These are phyloP conservation scores for Chrysolina haemoptera DNA, from an alignment of 2,888 invertebrate genomes.

Conservation along the genomic window DNA sequence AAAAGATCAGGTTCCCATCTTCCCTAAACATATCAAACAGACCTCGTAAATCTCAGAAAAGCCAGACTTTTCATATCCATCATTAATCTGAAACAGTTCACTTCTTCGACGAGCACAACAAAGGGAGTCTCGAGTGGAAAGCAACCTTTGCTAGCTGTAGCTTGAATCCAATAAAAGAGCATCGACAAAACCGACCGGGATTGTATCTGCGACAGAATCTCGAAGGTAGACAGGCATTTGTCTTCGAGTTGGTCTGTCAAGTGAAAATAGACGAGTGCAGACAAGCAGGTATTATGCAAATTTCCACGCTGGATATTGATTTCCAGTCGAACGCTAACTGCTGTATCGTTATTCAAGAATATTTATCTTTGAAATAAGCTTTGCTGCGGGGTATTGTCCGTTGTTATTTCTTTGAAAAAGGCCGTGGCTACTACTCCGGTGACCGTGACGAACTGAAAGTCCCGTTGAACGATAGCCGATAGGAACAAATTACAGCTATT, in stretches of 20 bases:
- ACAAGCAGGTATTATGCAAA: slow-evolving; percentile 19
- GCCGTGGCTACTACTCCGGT: background rate
- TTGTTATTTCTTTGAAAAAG: slow-evolving; percentile 1
- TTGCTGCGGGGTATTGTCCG: slow-evolving; percentile 14
- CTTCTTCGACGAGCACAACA: background rate
- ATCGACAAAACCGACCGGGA: background rate
- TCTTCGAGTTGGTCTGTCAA: slow-evolving; percentile 23
- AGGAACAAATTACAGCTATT: background rate
- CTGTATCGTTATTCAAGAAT: slow-evolving; percentile 22
- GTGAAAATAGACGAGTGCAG: slow-evolving; percentile 21
- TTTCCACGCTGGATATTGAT: slow-evolving; percentile 21
- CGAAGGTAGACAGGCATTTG: slow-evolving; percentile 19
- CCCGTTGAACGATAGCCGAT: background rate
- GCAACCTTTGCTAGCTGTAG: background rate
- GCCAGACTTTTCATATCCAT: too few relatives aligned
- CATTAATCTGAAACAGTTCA: too few relatives aligned
- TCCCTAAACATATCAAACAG: too few relatives aligned
- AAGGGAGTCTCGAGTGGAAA: background rate
- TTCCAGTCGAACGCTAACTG: slow-evolving; percentile 22
- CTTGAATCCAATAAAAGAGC: slow-evolving; percentile 1
- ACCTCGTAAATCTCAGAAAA: too few relatives aligned
- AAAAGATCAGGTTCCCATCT: too few relatives aligned
- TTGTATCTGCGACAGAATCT: slow-evolving; percentile 17
- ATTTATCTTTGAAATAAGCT: slow-evolving; percentile 20
- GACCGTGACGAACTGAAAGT: background rate